Percentiles rank a stretch among this genome's conserved stretches.
phyloP scores from a whole-genome alignment of 2,888 invertebrate genomes.

The Oxyscelio sp. region DNA sequence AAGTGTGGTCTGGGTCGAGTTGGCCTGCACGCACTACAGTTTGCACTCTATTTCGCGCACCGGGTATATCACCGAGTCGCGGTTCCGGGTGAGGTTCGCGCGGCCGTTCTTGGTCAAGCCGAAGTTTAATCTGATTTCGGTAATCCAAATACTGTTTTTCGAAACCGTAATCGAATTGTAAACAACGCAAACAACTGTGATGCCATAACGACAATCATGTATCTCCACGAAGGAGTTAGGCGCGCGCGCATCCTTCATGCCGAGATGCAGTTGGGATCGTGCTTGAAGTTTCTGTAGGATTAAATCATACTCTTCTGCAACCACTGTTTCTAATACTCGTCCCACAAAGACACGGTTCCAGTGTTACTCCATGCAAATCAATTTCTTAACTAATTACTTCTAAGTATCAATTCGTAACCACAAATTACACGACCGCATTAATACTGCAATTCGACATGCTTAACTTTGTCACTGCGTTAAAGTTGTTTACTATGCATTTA shows the following conservation, averaged over 20 bases:
- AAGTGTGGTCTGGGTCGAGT: no score
- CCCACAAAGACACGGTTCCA: constrained; percentile 7
- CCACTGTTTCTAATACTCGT: constrained; percentile 51
- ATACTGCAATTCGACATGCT: neutral
- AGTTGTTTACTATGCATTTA: no score
- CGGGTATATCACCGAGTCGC: no score
- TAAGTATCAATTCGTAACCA: constrained; percentile 21
- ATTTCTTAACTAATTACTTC: constrained; percentile 39
- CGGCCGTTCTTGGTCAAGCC: no score
- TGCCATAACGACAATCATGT: constrained; percentile 71
- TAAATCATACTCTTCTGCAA: constrained; percentile 61
- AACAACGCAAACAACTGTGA: constrained; percentile 66
- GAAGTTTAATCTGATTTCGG: constrained; percentile 70
- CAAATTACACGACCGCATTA: neutral
- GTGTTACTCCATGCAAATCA: constrained; percentile 33
- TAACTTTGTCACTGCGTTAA: no score
- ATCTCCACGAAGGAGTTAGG: constrained; percentile 54
- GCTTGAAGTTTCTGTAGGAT: constrained; percentile 53
- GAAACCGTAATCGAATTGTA: constrained; percentile 69
- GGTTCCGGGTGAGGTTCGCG: no score
- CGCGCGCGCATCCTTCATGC: constrained; percentile 38
- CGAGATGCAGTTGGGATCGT: constrained; percentile 63
- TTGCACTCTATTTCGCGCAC: no score
- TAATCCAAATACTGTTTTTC: constrained; percentile 65
- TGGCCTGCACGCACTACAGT: no score